These are phyloP conservation scores for Cochlearius cochlearius DNA, from an alignment of 2,113 vertebrate genomes.

Conservation along the genomic window DNA sequence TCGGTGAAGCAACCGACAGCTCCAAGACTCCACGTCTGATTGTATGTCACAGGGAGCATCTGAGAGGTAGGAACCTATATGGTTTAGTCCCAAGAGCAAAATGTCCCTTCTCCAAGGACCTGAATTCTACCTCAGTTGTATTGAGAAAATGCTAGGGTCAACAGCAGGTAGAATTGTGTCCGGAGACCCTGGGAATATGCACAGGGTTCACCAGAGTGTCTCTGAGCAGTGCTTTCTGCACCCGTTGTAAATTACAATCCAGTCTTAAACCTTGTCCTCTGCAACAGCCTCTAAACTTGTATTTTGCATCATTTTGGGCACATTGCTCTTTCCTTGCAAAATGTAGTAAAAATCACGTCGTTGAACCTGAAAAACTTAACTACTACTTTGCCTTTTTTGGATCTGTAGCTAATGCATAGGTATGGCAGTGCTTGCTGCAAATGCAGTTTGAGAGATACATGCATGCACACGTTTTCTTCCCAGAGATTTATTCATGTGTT, in stretches of 20 bases:
- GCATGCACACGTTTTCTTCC: neutral
- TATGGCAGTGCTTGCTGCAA: slow-evolving; percentile 25
- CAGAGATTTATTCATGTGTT: neutral
- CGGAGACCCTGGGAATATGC: rapidly evolving
- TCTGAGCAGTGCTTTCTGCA: neutral
- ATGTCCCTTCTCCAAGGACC: neutral
- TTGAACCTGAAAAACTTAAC: slow-evolving; percentile 53
- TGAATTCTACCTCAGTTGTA: too few relatives aligned
- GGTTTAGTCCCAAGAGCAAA: neutral
- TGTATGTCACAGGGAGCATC: neutral
- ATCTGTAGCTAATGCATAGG: slow-evolving; percentile 34
- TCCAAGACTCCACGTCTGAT: neutral
- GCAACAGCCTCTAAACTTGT: neutral
- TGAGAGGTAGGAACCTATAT: too few relatives aligned
- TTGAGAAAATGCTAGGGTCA: neutral
- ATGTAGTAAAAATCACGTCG: slow-evolving; percentile 33
- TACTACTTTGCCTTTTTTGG: slow-evolving; percentile 50
- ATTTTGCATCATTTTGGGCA: slow-evolving; percentile 26
- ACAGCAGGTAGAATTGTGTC: neutral
- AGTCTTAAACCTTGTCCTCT: neutral
- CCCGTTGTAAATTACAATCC: neutral
- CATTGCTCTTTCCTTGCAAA: slow-evolving; percentile 33
- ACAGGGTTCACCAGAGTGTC: neutral
- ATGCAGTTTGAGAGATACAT: neutral
- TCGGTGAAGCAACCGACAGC: neutral